Evolutionary conservation across 2,113 vertebrate species (phyloP).

Genomic region (Phaethornis superciliosus): DNA sequence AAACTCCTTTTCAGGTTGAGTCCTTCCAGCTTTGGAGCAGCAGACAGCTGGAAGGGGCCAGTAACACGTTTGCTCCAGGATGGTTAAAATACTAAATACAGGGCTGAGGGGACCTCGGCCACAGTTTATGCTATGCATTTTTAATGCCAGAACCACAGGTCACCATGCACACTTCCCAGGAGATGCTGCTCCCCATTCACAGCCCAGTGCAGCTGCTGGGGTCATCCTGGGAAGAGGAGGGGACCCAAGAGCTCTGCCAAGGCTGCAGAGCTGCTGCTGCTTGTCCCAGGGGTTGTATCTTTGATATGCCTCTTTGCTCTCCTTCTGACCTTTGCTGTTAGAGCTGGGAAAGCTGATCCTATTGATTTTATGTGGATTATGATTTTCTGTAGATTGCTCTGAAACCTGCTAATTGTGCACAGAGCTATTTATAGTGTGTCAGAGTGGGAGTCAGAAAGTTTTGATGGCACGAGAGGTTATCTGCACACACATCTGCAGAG

Average conservation of each 20-base stretch:
- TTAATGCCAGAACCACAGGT: neutral
- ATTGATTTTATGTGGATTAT: neutral
- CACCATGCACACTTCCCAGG: fast-evolving
- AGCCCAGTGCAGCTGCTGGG: neutral
- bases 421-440: neutral
- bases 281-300: neutral
- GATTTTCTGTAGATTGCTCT: slow-evolving; percentile 16
- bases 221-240: fast-evolving
- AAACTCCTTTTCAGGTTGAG: neutral
- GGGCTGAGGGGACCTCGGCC: neutral
- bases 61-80: neutral
- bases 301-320: neutral
- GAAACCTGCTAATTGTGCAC: slow-evolving; percentile 29
- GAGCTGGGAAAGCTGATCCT: slow-evolving; percentile 3
- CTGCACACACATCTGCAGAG: fast-evolving
- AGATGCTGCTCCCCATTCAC: neutral
- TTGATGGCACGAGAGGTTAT: neutral
- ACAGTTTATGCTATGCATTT: neutral
- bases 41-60: neutral
- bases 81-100: neutral
- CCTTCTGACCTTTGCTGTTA: neutral
- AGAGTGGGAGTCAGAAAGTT: neutral
- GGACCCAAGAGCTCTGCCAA: neutral
- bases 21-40: neutral
- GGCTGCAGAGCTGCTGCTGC: neutral